Evolutionary conservation across 1,140 invertebrate genomes (phyloP), one percentile per base, ranked within the genome.

Genomic region (Armadillidium nasatum): DNA sequence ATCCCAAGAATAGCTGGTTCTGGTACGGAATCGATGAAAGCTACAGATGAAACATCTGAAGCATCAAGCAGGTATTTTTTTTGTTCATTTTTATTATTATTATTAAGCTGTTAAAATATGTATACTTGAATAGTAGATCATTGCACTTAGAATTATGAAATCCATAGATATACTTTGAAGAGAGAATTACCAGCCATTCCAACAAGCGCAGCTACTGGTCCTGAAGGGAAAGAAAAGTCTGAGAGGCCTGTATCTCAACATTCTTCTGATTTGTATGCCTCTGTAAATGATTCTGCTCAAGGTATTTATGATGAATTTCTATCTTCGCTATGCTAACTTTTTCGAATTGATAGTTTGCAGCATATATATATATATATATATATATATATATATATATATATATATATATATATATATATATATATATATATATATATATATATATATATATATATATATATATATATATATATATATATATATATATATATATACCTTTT

Each of bases 181-280:
- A 71, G 81, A n/a, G 79, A 80, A 45, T 72, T 82, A 4, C 79
- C 81, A 19, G 81, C 79, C 69, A 82, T 82, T 50, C 81, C 81
- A n/a, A 74, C 75, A 19, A 76, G 72, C 50, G 72, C 74, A n/a
- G 73, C 72, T 6, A 43, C 67, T 33, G 74, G 54, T 11, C 2
- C 23, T 33, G 77, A 74, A 23, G 76, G 73, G 50, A 75, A 73
- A 50, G 33, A 33, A 33, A 33, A 33, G 33, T 70, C 75, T 33
- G 77, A 78, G 44, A 74, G 77, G 21, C 75, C 77, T 33, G 74
- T 75, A 71, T 78, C 77, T 46, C 77, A 78, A 44, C 77, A 78
- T 66, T 78, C 87, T 23, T 90, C 88, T 0, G 89, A 90, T 79
- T 83, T 90, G 11, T 90, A 90, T 82, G 89, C 89, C 19, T 90